Percentiles rank a stretch among this genome's conserved stretches.
Conservation (phyloP, 2,797 vertebrate genomes). For the Coregonus ussuriensis region DNA sequence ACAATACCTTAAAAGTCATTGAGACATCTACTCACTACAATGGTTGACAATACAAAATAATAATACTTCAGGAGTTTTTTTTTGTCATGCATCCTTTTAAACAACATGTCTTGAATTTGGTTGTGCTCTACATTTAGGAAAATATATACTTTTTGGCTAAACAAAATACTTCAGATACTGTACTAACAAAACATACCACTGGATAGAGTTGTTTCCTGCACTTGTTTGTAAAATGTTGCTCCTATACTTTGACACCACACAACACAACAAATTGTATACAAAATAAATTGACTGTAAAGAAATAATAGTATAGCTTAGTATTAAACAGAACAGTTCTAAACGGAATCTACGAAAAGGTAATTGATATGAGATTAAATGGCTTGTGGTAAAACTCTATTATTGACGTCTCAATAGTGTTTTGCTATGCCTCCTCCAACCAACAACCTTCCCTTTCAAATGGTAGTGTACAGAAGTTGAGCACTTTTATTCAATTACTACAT, state of each 20-base stretch:
- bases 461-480: not conserved
- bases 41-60: conserved; percentile 41
- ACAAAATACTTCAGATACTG: conserved; percentile 47
- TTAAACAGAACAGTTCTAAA: too few relatives aligned
- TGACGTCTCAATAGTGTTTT: not conserved
- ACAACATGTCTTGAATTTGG: conserved; percentile 40
- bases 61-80: conserved; percentile 30
- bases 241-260: conserved; percentile 6
- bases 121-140: conserved; percentile 17
- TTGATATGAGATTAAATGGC: not conserved
- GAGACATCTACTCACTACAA: not conserved
- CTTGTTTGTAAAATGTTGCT: conserved; percentile 30
- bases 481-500: too few relatives aligned
- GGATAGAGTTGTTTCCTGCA: not conserved
- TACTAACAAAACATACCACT: conserved; percentile 19
- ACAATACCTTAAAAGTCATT: conserved; percentile 11
- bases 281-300: not conserved
- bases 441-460: not conserved
- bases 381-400: not conserved
- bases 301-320: not conserved
- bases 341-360: too few relatives aligned
- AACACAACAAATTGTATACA: not conserved
- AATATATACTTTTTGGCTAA: conserved; percentile 44
- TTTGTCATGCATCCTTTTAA: conserved; percentile 32
- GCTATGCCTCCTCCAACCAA: not conserved